These are phyloP conservation scores for Pseudococcus jackbeardsleyi DNA, from an alignment of 2,888 invertebrate species.

Conservation along the genomic window DNA sequence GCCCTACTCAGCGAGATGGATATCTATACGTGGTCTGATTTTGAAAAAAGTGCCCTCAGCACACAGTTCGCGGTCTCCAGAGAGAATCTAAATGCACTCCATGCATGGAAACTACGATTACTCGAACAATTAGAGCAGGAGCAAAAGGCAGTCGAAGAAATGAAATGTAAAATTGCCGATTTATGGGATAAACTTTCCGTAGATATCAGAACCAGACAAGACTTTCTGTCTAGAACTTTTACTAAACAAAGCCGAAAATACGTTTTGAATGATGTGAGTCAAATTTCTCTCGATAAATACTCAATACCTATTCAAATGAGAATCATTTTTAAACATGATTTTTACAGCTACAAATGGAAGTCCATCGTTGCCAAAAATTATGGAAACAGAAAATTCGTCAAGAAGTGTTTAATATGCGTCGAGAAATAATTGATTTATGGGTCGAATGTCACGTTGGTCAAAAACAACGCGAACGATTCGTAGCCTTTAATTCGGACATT, in stretches of 20 bases:
- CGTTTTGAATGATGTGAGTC: slow-evolving; percentile 13
- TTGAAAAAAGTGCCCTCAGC: slow-evolving; percentile 20
- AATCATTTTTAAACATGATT: no score
- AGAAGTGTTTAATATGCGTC: slow-evolving; percentile 5
- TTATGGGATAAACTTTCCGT: slow-evolving; percentile 39
- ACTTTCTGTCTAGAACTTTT: slow-evolving; percentile 17
- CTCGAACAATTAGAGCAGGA: slow-evolving; percentile 1
- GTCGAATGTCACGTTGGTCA: slow-evolving; percentile 15
- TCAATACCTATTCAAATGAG: no score
- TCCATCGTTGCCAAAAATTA: slow-evolving; percentile 15
- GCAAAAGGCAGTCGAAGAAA: background rate
- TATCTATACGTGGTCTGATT: slow-evolving; percentile 41
- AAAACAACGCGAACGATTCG: slow-evolving; percentile 4
- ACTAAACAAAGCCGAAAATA: slow-evolving; percentile 26
- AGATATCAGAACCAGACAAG: background rate
- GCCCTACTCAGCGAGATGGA: slow-evolving; percentile 28
- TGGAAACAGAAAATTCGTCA: slow-evolving; percentile 21
- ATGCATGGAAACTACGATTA: background rate
- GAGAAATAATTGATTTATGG: slow-evolving; percentile 39
- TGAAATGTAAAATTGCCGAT: background rate
- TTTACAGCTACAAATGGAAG: slow-evolving; percentile 20
- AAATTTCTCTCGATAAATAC: background rate
- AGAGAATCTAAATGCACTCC: slow-evolving; percentile 1
- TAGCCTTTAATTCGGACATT: slow-evolving; percentile 20
- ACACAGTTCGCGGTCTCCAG: background rate